These are phyloP conservation scores for Ochlodes sylvanus DNA, from an alignment of 2,888 invertebrate genomes.

Conservation along the genomic window DNA sequence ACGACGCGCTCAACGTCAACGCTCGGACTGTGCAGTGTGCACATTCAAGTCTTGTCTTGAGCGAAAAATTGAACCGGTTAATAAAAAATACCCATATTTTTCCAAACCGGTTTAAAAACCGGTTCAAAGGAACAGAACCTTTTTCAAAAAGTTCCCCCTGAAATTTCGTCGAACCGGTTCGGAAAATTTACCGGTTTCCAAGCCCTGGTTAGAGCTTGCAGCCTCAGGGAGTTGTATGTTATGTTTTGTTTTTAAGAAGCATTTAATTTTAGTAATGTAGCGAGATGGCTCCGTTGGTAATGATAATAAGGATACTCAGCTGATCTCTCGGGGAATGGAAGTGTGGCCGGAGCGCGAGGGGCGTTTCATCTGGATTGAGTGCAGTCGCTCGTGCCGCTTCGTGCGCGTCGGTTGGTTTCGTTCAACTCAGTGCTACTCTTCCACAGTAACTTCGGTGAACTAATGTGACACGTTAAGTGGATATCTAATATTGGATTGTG, in stretches of 20 bases:
- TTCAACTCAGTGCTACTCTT: slow-evolving; percentile 40
- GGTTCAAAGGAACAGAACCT: too few species aligned
- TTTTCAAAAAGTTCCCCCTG: too few species aligned
- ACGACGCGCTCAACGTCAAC: too few species aligned
- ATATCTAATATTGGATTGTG: slow-evolving; percentile 41
- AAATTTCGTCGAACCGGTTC: too few species aligned
- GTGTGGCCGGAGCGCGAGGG: slow-evolving; percentile 50
- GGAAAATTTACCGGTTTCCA: too few species aligned
- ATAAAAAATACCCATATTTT: too few species aligned
- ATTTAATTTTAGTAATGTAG: slow-evolving; percentile 28
- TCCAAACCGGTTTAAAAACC: too few species aligned
- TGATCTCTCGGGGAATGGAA: slow-evolving; percentile 55
- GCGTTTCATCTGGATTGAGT: slow-evolving; percentile 45
- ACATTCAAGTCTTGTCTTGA: too few species aligned
- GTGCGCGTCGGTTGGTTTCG: slow-evolving; percentile 57
- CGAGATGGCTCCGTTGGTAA: slow-evolving; percentile 27
- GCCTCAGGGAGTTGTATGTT: slow-evolving; percentile 2
- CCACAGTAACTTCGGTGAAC: slow-evolving; percentile 39
- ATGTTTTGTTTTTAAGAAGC: slow-evolving; percentile 9
- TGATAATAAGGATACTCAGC: slow-evolving; percentile 53
- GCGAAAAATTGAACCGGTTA: too few species aligned
- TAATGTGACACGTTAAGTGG: slow-evolving; percentile 45
- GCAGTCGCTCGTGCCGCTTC: slow-evolving; percentile 68
- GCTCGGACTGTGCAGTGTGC: too few species aligned
- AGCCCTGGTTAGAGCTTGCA: slow-evolving; percentile 4